Evolutionary conservation across 2,797 vertebrate genomes (phyloP), one percentile per base, ranked within the genome.

Genomic region (Phrynocephalus forsythii): DNA sequence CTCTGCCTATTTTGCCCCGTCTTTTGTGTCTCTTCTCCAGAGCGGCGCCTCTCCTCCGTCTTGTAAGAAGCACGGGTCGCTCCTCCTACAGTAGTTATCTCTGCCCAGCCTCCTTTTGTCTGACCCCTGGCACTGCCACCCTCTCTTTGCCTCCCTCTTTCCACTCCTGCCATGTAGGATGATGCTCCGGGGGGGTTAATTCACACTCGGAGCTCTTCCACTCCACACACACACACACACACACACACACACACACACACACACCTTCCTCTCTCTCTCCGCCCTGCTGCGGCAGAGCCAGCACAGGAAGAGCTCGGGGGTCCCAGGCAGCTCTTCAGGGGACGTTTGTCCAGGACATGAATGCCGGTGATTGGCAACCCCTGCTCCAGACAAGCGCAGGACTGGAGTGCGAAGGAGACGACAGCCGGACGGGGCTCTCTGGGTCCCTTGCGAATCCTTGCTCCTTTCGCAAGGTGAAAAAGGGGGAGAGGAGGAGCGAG

Each of bases 301-400:
- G 69, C 63, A 11, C 44, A 1, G 33, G 82, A 6, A 48, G 66
- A 50, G 79, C 79, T 22, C 9, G 30, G 83, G 85, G 89, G 80
- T 77, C 71, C 85, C 85, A 68, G 76, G 81, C 76, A 87, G 85
- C 82, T 84, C 85, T 75, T 87, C 30, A 1, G 85, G 84, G 88
- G 88, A 86, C 88, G 38, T 83, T 89, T 89, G 88, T 88, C 87
- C 87, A 82, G 83, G 81, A 60, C 71, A 85, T 3, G 76, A 88
- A 76, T 48, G 26, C 33, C 2, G 56, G 7, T 79, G 88, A 80
- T 76, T 89, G 85, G 81, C 88, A 89, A 81, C 56, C 60, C 71
- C 88, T 89, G 88, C 85, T 52, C 76, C 76, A 48, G 81, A 75
- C 56, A 84, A 84, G 88, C 68, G 24, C 85, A 75, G 88, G 85